Base-by-base conservation (phyloP, 2,113 vertebrate species). In the Hypanus sabinus region DNA sequence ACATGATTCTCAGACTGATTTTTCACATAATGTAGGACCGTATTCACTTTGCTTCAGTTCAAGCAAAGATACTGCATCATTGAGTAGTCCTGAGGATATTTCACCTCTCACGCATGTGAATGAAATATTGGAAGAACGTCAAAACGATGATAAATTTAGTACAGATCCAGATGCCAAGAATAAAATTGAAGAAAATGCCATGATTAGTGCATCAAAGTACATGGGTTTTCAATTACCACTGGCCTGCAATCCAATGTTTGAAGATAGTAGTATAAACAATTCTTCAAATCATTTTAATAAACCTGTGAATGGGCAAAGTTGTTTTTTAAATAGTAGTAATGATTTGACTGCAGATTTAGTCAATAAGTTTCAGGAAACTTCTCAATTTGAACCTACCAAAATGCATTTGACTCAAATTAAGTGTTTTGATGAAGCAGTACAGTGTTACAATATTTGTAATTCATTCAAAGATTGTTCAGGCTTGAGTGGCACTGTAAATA, bases 381-480 rank as follows among this genome's bases (percentile, higher is more conserved):
- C 36, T 73, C 36, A 12, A 55, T 55, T 38, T 93, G 91, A 93
- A 38, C 33, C 36, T 73, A 11, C 36, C 38, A 93, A 93, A 55
- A 73, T 70, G 11, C 33, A 55, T 38, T 14, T 46, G 91, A 38
- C 91, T 93, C 36, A 93, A 70, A 75, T 73, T 73, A 93, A 93
- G 38, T 93, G 68, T 93, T 12, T 27, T 93, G 91, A 73, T 93
- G 55, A 93, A 93, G 12, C 70, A 93, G 24, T 30, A 30, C 22
- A 55, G 46, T 46, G 27, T 73, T 93, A 20, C 22, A 93, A 93
- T 93, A 93, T 75, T 93, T 93, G 70, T 93, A 73, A 55, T 93
- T 38, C 22, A 33, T 70, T 93, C 22, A 93, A 93, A 93, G 68
- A 93, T 73, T 93, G 91, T 71, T 93, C 91, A 93, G 91, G 68